Evolutionary conservation across 30 jellyfish, hydroid and myxozoan species (phyloP), one percentile per base, ranked within the genome.

Genomic region (Cassiopea andromeda): DNA sequence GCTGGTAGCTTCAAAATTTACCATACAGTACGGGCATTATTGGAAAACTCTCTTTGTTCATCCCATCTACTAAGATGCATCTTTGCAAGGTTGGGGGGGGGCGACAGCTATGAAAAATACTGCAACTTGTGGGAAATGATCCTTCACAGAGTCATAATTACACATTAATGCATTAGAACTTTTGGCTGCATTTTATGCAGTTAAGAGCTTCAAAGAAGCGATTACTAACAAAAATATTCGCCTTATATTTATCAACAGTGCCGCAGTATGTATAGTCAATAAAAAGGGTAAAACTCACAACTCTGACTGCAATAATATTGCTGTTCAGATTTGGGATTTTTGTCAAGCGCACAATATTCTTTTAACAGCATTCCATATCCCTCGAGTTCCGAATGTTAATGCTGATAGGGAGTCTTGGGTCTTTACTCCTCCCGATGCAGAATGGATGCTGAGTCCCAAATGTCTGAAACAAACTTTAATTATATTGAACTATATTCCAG

Each of bases 21-120:
- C 87, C 54, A 0, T 27, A 46, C 38, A 58, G 58, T n/a, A 18
- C 5, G 46, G 82, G 12, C 9, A 73, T 76, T 49, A 47, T 85
- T 9, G 15, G 18, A 15, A 17, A 38, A 44, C 85, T 12, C 87
- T 87, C n/a, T 17, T 76, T 43, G 90, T 74, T n/a, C 10, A 38
- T 10, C 75, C 83, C 1, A 18, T 87, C 46, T 48, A 50, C 59
- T n/a, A 81, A 6, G 93, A 74, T 85, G 88, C 93, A 6, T 73
- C 87, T 5, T 3, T 3, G 9, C 48, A 44, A 7, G 91, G 95
- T 38, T 88, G 91, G 95, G 95, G 95, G 45, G 90, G 90, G 43
- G 84, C 27, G 18, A 10, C 69, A 58, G 81, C 46, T 1, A n/a
- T 17, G 64, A 50, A 2, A 50, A 50, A 50, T 46, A 16, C 7